Conservation (phyloP, 2,113 vertebrate genomes). For the Rana temporaria region DNA sequence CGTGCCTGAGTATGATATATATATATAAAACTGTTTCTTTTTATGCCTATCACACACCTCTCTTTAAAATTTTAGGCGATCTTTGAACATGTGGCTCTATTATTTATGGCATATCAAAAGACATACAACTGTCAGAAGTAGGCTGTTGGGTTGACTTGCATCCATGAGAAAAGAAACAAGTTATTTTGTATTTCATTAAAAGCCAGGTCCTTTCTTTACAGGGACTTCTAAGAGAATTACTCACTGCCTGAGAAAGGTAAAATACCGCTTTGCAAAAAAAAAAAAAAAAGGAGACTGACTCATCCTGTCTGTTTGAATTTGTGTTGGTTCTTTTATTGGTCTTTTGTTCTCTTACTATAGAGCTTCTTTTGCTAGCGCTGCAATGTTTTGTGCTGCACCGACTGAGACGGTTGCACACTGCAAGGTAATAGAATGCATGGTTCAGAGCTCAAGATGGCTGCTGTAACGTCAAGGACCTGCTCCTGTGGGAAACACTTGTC, state of each 20-base stretch:
- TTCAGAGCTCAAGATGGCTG: conserved; percentile 50
- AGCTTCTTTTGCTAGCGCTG: conserved; percentile 58
- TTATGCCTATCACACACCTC: too few species aligned
- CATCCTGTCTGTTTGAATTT: conserved; percentile 48
- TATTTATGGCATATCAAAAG: too few species aligned
- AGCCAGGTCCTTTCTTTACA: conserved; percentile 29
- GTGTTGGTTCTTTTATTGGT: conserved; percentile 44
- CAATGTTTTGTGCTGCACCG: conserved; percentile 50
- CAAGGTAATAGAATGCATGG: neutral
- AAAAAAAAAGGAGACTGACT: conserved; percentile 6
- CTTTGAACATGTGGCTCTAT: too few species aligned
- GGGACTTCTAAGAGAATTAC: conserved; percentile 13
- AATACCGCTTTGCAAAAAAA: neutral
- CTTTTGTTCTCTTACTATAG: conserved; percentile 22
- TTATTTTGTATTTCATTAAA: conserved; percentile 32
- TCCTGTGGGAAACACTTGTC: conserved; percentile 34
- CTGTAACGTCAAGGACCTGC: conserved; percentile 18
- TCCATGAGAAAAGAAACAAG: neutral
- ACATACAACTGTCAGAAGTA: too few species aligned
- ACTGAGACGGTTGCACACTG: conserved; percentile 46
- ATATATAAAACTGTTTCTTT: too few species aligned
- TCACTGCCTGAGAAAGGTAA: conserved; percentile 36
- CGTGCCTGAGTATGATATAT: too few species aligned
- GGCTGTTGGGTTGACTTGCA: too few species aligned
- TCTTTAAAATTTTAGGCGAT: too few species aligned